Base-by-base conservation (phyloP, 2,888 invertebrate species). In the Vanessa cardui region DNA sequence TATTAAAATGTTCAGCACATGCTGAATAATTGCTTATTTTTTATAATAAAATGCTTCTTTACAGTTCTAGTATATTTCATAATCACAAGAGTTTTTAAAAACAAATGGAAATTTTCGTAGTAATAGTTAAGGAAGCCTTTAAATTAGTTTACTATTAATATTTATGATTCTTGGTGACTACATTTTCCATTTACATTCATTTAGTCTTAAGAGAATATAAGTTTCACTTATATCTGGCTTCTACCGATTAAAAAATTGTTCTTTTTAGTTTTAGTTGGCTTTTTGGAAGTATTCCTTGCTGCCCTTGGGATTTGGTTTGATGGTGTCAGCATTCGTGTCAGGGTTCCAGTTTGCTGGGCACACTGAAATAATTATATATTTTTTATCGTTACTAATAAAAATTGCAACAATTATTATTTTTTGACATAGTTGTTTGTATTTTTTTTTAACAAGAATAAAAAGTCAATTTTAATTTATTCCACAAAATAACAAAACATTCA, bases 281-380 rank as follows among this genome's bases (percentile, higher is more conserved):
- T 95, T 96, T 74, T 95, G 90, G 86, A 99, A 99, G 89, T 98
- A 99, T 82, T 97, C 95, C 83, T 97, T 96, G 75, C 98, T 97
- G 39, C 95, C 96, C 72, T 94, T 94, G 0, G 98, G 97, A 85
- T 95, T 96, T 0, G 99, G 98, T 84, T 98, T 98, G 79, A 99
- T 99, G 0, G 98, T 98, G 74, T 95, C 96, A 0, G 96, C 94
- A 69, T 96, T 96, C 4, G 94, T 94, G 1, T 97, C 96, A 2
- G 97, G 97, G 77, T 96, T 96, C 99, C 99, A 99, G 82, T 98
- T 97, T 5, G 99, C 99, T 5, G 99, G 99, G 80, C 99, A 99
- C 26, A 99, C 98, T 96, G 88, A 5, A 79, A 83, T 66, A 66
- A 70, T 45, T 18, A 46, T 31, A 15, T 20, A 7, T 26, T 15